Base-by-base conservation (phyloP, 2,888 invertebrate genomes). In the Drosophila parthenogenetica region DNA sequence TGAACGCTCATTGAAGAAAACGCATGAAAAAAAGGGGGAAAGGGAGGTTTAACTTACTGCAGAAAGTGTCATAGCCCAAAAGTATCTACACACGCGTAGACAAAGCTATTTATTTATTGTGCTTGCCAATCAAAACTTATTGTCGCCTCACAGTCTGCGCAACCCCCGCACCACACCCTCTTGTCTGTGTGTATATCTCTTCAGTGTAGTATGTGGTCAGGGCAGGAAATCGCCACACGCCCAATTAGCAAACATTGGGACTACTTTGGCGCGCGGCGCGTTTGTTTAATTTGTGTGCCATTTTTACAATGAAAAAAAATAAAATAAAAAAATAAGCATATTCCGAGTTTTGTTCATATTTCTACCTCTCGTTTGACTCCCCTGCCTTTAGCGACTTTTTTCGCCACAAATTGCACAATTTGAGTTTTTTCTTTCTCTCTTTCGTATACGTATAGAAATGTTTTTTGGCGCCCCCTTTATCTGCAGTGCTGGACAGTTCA, bases 181-280 rank as follows among this genome's bases (percentile, higher is more conserved):
- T 35, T 11, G 14, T n/a, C 54, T 40, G 35, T 35, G 13, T 35
- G 35, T 35, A 3, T n/a, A 13, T n/a, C 54, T 62, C 16, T 5
- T 10, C 10, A 13, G 2, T 42, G 3, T 16, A 35, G 45, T 22
- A 13, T 10, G 48, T 22, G 29, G 13, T n/a, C 43, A 35, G 35
- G 68, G 73, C 84, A 88, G 87, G 86, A 84, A 88, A 88, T 80
- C 83, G 88, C 88, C 84, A 88, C 88, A 84, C 84, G 88, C 84
- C 88, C 84, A 84, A 84, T 84, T 88, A 84, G 83, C 76, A 84
- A 88, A 84, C 86, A 80, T 75, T 70, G 83, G 69, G 60, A 63
- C 62, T 35, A 64, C 62, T 67, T 80, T 79, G 74, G 81, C 73
- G 77, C 63, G 88, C 83, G 83, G 83, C 83, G 55, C 86, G 83